Conservation (phyloP, 2,888 invertebrate species). For the Aquatica leii region DNA sequence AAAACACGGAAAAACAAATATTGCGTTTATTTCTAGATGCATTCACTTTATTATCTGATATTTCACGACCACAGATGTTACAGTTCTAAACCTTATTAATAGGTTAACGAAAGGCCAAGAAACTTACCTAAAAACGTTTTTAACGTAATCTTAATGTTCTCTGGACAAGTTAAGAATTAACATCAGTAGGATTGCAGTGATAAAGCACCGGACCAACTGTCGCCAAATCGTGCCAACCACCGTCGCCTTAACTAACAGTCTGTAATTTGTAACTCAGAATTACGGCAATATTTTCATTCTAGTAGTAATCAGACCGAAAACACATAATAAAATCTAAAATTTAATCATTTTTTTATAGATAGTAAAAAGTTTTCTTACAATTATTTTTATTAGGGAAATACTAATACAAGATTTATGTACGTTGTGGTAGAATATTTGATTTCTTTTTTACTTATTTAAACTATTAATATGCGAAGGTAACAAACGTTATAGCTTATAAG, state of each 20-base stretch:
- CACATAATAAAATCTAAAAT: slow-evolving; percentile 23
- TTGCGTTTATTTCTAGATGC: slow-evolving; percentile 30
- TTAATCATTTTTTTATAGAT: background rate
- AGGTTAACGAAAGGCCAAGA: slow-evolving; percentile 16
- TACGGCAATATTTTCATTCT: slow-evolving; percentile 22
- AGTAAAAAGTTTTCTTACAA: background rate
- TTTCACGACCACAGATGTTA: slow-evolving; percentile 29
- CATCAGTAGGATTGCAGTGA: slow-evolving; percentile 37
- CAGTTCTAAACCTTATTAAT: slow-evolving; percentile 24
- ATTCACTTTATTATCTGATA: slow-evolving; percentile 28
- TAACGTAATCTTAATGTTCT: slow-evolving; percentile 40
- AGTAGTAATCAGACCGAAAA: slow-evolving; percentile 21
- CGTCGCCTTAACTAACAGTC: slow-evolving; percentile 27
- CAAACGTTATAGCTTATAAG: too few species aligned
- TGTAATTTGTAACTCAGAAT: slow-evolving; percentile 29
- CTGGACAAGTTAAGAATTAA: slow-evolving; percentile 37
- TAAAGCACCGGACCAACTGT: slow-evolving; percentile 39
- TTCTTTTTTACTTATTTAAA: too few species aligned
- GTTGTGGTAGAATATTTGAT: too few species aligned
- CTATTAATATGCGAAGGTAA: too few species aligned
- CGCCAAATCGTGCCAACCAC: slow-evolving; percentile 34
- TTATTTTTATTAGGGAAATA: background rate
- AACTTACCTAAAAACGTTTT: slow-evolving; percentile 24
- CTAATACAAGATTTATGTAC: too few species aligned
- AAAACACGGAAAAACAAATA: slow-evolving; percentile 32